Conservation (phyloP, 2,797 vertebrate species). For the Miichthys miiuy region DNA sequence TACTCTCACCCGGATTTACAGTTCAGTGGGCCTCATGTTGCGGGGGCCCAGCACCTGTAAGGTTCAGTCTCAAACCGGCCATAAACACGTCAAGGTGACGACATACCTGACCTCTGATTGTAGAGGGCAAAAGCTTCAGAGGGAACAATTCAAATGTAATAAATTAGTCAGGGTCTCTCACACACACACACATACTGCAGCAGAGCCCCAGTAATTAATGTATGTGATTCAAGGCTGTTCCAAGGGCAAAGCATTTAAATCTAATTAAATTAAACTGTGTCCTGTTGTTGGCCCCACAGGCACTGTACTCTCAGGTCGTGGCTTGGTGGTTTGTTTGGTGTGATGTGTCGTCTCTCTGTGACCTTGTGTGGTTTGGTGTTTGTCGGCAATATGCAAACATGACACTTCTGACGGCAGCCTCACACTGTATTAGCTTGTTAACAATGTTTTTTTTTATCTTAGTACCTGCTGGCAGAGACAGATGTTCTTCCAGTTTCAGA, state of each 20-base stretch:
- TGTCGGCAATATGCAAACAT: conserved; percentile 46
- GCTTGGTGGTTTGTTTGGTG: conserved; percentile 41
- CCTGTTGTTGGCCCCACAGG: conserved; percentile 41
- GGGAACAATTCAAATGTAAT: conserved; percentile 37
- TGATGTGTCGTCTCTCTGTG: conserved; percentile 40
- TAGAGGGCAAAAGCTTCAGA: conserved; percentile 17
- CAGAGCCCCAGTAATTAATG: conserved; percentile 59
- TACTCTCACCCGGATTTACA: conserved; percentile 28
- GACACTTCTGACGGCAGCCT: conserved; percentile 26
- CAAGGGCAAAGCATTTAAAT: conserved; percentile 60
- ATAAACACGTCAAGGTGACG: conserved; percentile 53
- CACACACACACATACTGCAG: conserved; percentile 35
- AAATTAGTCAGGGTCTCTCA: conserved; percentile 42
- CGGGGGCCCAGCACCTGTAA: conserved; percentile 34
- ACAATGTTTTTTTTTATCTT: neutral
- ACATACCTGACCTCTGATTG: conserved; percentile 20
- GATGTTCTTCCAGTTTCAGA: neutral
- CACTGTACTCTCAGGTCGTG: conserved; percentile 33
- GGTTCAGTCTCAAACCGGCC: conserved; percentile 37
- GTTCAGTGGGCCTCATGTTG: conserved; percentile 5
- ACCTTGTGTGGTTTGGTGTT: conserved; percentile 51
- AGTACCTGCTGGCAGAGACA: neutral
- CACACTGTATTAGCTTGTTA: conserved; percentile 20
- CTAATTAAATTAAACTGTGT: conserved; percentile 64
- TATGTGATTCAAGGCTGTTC: conserved; percentile 57